A percentile compares a stretch with the other conserved stretches of the same genome.
Conservation (phyloP, 2,113 vertebrate species). For the Hemibagrus wyckioides region DNA sequence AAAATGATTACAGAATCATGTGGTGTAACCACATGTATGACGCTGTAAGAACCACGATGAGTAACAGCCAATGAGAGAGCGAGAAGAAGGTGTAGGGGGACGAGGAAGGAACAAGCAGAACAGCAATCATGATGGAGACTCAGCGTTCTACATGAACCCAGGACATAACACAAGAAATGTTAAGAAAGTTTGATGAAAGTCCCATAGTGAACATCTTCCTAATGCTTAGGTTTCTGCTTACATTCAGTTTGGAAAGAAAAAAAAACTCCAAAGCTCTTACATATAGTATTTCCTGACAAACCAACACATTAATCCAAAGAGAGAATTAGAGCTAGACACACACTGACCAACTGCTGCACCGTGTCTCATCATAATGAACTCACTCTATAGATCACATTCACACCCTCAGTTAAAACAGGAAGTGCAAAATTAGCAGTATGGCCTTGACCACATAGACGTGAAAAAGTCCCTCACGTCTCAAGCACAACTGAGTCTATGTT, state of each 20-base stretch:
- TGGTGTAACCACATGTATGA: not conserved
- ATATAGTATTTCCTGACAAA: not conserved
- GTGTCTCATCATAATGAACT: not conserved
- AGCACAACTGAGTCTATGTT: not conserved
- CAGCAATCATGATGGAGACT: not conserved
- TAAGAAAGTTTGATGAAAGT: not conserved
- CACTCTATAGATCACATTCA: not conserved
- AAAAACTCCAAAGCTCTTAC: not conserved
- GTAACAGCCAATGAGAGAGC: slow-evolving; percentile 5
- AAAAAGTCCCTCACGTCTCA: not conserved
- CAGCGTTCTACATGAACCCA: not conserved
- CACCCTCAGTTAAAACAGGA: not conserved
- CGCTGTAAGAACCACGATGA: not conserved
- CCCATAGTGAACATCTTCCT: not conserved
- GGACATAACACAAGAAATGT: not conserved
- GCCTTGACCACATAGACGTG: not conserved
- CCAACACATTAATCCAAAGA: not conserved
- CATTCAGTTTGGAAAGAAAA: not conserved
- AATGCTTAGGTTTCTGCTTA: not conserved
- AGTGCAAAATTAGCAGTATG: not conserved
- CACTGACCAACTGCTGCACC: too few species aligned
- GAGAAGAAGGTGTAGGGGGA: not conserved
- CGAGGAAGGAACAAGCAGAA: not conserved
- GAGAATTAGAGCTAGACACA: not conserved
- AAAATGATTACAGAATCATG: not conserved